A percentile compares a stretch with the other conserved stretches of the same genome.
phyloP scores from a whole-genome alignment of 53 echinoderm and acorn worm genomes.

The Patiria pectinifera region DNA sequence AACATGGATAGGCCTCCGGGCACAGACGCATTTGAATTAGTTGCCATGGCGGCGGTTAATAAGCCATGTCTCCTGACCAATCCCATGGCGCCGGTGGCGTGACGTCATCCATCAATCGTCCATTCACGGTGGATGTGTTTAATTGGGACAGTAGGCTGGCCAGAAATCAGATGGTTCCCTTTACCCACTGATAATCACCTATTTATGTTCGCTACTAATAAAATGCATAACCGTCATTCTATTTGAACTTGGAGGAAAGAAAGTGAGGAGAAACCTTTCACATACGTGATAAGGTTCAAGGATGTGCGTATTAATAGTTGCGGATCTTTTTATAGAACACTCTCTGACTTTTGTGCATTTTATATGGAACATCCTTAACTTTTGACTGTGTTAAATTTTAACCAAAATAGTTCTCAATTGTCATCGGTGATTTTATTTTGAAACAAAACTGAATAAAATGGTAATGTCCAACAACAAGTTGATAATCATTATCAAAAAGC shows the following conservation, averaged over 20 bases:
- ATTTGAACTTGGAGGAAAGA: neutral
- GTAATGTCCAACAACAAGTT: neutral
- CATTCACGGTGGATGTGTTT: slow-evolving; percentile 58
- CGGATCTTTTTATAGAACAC: slow-evolving; percentile 17
- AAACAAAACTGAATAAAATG: too few species aligned
- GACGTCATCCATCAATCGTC: slow-evolving; percentile 65
- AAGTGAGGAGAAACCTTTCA: neutral
- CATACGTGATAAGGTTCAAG: neutral
- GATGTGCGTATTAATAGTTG: slow-evolving; percentile 28
- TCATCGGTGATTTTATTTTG: too few species aligned
- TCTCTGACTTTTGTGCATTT: neutral
- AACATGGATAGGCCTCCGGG: slow-evolving; percentile 7
- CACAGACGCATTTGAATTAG: slow-evolving; percentile 55
- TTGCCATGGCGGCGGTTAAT: slow-evolving; percentile 56
- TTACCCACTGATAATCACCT: neutral
- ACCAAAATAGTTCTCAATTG: too few species aligned
- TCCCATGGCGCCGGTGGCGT: slow-evolving; percentile 53
- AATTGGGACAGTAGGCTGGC: slow-evolving; percentile 37
- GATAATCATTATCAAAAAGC: neutral
- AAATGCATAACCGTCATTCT: neutral
- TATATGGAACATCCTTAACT: neutral
- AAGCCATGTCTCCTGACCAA: slow-evolving; percentile 63
- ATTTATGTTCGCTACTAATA: neutral
- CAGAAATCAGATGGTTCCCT: slow-evolving; percentile 11
- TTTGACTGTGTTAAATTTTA: neutral